These are phyloP conservation scores for Schizothorax lantsangensis DNA, from an alignment of 2,797 vertebrate species.

Conservation along the genomic window DNA sequence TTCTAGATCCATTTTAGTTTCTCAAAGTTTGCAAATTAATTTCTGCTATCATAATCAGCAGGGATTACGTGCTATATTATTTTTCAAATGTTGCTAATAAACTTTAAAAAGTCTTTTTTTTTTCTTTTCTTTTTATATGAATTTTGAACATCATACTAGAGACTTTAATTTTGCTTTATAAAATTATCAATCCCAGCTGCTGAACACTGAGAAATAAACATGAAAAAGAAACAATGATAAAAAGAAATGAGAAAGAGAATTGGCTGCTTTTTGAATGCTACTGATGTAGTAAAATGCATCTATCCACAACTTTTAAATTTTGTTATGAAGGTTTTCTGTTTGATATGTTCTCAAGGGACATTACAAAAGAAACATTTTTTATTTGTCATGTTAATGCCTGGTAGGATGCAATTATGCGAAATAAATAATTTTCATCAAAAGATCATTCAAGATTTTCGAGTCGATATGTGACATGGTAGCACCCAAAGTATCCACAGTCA, in stretches of 20 bases:
- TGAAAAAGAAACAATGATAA: background rate
- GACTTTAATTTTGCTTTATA: background rate
- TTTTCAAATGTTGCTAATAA: background rate
- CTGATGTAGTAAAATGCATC: background rate
- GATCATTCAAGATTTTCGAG: background rate
- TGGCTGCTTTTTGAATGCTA: background rate
- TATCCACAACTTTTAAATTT: background rate
- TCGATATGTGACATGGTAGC: background rate
- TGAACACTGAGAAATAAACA: conserved; percentile 1
- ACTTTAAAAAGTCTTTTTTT: background rate
- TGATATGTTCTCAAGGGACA: background rate
- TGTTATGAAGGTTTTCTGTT: background rate
- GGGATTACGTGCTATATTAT: background rate
- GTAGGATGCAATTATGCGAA: background rate
- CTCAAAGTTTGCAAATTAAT: background rate
- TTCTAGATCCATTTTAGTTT: conserved; percentile 19
- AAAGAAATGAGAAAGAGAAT: background rate
- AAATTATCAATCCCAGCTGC: background rate
- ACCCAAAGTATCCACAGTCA: background rate
- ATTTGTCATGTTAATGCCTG: background rate
- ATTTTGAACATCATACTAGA: background rate
- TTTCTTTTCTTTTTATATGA: too few species aligned
- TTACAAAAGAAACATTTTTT: background rate
- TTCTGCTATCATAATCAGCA: background rate
- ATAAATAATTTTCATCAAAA: background rate